Base-by-base conservation (phyloP, 2,888 invertebrate genomes). In the Cheilosia soror region DNA sequence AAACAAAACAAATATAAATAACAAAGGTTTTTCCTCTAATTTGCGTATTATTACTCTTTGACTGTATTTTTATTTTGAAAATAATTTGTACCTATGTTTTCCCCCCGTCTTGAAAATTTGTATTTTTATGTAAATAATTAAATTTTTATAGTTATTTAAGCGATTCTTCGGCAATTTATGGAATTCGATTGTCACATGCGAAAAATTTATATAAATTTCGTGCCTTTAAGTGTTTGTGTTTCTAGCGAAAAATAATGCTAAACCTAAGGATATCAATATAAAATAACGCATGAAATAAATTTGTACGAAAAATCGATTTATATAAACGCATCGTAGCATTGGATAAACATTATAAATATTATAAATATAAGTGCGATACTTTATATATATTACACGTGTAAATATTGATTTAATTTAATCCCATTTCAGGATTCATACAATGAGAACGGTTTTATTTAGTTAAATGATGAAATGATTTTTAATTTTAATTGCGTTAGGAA, bases 401-500 rank as follows among this genome's bases (percentile, higher is more conserved):
- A 58, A 87, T 79, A 79, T 83, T 82, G 62, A 71, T 49, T 58
- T 72, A 72, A 42, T 49, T 63, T 60, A 72, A 78, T 51, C 58
- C 68, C 49, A 66, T 2, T 77, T 62, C 53, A 71, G 44, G 57
- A 82, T 72, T 44, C 13, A 65, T 47, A 53, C 76, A 83, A 69
- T 60, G 76, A 79, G 63, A 81, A 78, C 72, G 63, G 73, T 83
- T 77, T 84, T 58, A 72, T 82, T 83, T 78, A 83, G 83, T 79
- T 69, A 31, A 83, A 83, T 69, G 62, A 37, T 79, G 33, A 37
- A 37, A 63, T 27, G 13, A 40, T 20, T 25, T 55, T 40, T 47
- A 69, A 47, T 71, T 57, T 60, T 58, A 37, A 37, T 27, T 60
- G n/a, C 53, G 20, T 76, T 69, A 81, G 69, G 37, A 29, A 71